Evolutionary conservation across 2,797 vertebrate species (phyloP).

Genomic region (Lepidocolaptes lacrymiger): DNA sequence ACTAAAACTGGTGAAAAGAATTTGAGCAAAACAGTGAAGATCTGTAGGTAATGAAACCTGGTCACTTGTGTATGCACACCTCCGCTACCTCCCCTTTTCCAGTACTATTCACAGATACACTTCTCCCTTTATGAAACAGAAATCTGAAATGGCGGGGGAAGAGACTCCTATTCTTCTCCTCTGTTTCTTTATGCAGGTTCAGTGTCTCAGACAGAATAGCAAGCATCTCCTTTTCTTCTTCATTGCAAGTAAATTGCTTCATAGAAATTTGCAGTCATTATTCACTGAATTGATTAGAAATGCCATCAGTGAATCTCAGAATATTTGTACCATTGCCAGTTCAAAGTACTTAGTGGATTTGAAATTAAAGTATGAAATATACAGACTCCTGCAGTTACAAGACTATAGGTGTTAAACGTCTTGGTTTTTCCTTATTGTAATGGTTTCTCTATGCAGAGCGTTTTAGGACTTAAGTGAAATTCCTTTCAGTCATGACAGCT

Average conservation of each 20-base stretch:
- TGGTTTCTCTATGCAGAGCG: background rate
- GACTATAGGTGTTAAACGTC: background rate
- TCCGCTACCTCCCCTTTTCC: background rate
- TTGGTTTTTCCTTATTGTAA: background rate
- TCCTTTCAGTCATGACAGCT: background rate
- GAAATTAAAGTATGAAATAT: slow-evolving; percentile 38
- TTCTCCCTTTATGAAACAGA: background rate
- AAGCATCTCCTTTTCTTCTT: background rate
- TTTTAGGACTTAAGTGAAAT: background rate
- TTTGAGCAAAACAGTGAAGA: background rate
- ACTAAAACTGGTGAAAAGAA: background rate
- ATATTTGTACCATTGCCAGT: background rate
- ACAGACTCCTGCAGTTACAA: background rate
- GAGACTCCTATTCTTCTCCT: background rate
- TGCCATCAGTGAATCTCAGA: slow-evolving; percentile 30
- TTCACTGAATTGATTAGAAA: slow-evolving; percentile 44
- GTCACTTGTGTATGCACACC: background rate
- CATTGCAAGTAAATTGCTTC: slow-evolving; percentile 12
- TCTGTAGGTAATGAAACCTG: background rate
- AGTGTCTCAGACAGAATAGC: background rate
- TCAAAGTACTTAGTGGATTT: background rate
- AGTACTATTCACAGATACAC: background rate
- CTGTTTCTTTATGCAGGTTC: background rate
- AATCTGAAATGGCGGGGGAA: slow-evolving; percentile 9
- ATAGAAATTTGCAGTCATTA: slow-evolving; percentile 44